Conservation (phyloP, 2,797 vertebrate genomes). For the Eospalax fontanierii region DNA sequence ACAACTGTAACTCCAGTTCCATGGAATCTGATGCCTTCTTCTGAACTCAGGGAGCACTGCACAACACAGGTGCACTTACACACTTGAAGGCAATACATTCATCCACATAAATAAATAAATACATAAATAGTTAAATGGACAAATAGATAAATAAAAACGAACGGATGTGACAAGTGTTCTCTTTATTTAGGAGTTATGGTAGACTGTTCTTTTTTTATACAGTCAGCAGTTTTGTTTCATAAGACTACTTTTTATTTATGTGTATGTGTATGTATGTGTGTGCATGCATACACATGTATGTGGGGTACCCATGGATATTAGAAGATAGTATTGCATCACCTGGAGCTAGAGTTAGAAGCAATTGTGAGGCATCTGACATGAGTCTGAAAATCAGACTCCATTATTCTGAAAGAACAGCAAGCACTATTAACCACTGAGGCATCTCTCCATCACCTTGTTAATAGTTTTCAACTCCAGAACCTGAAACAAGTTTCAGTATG, state of each 20-base stretch:
- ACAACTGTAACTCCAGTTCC: no score
- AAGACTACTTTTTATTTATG: background rate
- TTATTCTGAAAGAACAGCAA: no score
- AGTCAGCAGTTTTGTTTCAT: background rate
- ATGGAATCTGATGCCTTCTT: no score
- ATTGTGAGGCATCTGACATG: background rate
- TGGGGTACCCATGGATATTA: no score
- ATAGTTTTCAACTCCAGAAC: background rate
- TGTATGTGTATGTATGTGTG: background rate
- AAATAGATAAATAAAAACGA: no score
- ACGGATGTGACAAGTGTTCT: background rate
- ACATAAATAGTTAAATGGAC: no score
- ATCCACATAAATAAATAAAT: no score
- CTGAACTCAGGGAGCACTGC: no score
- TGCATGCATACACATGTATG: background rate
- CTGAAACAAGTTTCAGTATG: constrained; percentile 20
- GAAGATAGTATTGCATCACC: background rate
- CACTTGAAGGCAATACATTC: no score
- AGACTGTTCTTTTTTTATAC: background rate
- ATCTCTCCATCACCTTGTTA: background rate
- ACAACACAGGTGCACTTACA: no score
- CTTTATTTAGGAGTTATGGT: background rate
- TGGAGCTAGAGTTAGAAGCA: background rate
- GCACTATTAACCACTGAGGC: no score
- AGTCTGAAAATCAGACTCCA: background rate